Percentiles rank a stretch among this genome's conserved stretches.
Evolutionary conservation across 2,113 vertebrate genomes (phyloP).

Genomic region (Dolichallabes microphthalmus): DNA sequence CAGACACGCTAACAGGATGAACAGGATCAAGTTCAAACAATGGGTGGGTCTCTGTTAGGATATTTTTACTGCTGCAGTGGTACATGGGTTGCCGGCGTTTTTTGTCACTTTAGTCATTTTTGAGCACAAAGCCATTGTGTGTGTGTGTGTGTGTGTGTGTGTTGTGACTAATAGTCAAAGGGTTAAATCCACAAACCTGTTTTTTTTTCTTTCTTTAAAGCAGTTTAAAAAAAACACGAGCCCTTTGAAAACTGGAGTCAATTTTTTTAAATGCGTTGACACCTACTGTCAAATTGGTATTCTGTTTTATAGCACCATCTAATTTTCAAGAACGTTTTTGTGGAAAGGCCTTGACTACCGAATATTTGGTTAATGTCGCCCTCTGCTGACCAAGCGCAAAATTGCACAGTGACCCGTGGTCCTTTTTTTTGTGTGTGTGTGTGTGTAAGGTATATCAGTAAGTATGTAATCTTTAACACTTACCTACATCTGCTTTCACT

Average conservation of each 20-base stretch:
- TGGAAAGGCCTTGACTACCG: not conserved
- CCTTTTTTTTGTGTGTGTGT: no score
- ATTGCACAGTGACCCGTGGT: not conserved
- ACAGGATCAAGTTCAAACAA: conserved; percentile 8
- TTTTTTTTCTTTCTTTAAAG: not conserved
- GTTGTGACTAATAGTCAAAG: not conserved
- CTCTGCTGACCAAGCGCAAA: conserved; percentile 26
- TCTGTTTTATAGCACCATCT: not conserved
- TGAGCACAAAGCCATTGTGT: not conserved
- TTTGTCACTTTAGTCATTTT: not conserved
- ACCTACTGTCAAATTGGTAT: not conserved
- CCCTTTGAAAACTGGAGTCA: conserved; percentile 20
- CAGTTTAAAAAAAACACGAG: conserved; percentile 7
- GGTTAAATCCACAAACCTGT: not conserved
- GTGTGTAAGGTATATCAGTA: not conserved
- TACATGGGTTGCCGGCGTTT: not conserved
- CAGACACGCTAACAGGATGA: conserved; percentile 24
- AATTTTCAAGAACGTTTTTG: not conserved
- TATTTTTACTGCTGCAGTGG: not conserved
- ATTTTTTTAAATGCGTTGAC: not conserved
- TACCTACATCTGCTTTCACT: not conserved
- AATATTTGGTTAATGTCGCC: conserved; percentile 10
- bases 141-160: not conserved
- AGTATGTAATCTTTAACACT: not conserved
- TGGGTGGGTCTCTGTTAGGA: conserved; percentile 17